Conservation (phyloP, 1,140 invertebrate genomes). For the Lordiphosa clarofinis region DNA sequence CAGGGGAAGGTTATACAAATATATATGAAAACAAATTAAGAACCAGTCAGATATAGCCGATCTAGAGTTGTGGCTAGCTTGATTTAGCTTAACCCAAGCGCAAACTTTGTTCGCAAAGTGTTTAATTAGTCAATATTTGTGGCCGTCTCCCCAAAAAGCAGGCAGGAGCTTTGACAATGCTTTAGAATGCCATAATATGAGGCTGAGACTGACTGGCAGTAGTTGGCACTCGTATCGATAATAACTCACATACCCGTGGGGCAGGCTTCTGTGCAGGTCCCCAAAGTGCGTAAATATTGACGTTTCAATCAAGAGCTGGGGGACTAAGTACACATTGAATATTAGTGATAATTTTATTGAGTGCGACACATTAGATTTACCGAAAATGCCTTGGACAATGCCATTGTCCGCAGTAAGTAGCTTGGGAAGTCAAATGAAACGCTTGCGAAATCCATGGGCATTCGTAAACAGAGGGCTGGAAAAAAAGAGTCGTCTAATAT, state of each 20-base stretch:
- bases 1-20: too few relatives aligned
- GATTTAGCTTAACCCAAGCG: slow-evolving; percentile 46
- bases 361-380: slow-evolving; percentile 57
- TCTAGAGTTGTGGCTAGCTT: slow-evolving; percentile 34
- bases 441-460: slow-evolving; percentile 62
- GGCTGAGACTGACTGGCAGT: background rate
- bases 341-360: slow-evolving; percentile 72
- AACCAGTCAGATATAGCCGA: background rate
- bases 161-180: background rate
- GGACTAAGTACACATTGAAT: slow-evolving; percentile 61
- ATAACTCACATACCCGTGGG: background rate
- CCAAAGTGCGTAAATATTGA: slow-evolving; percentile 66
- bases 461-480: slow-evolving; percentile 30
- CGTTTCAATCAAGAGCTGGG: slow-evolving; percentile 56
- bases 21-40: too few relatives aligned
- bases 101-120: slow-evolving; percentile 33
- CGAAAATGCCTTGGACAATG: slow-evolving; percentile 25
- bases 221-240: background rate
- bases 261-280: slow-evolving; percentile 47
- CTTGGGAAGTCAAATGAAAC: slow-evolving; percentile 40
- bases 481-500: slow-evolving; percentile 11
- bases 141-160: too few relatives aligned
- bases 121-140: slow-evolving; percentile 52
- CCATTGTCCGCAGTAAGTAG: slow-evolving; percentile 8
- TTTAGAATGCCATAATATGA: slow-evolving; percentile 1